phyloP scores from a whole-genome alignment of 2,797 vertebrate genomes.

The Masticophis lateralis region DNA sequence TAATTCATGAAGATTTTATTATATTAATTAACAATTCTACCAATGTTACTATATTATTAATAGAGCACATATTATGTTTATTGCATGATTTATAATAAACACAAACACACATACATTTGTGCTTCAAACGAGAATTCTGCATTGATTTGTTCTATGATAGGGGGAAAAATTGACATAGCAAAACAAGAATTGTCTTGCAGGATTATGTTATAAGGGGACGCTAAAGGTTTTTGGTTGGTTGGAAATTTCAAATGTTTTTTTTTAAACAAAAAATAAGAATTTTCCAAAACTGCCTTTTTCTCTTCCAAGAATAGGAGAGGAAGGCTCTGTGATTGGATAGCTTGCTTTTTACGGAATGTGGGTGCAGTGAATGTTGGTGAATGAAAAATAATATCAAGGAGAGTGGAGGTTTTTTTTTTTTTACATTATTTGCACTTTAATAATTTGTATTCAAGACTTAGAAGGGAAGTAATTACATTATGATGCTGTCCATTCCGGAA shows the following conservation, averaged over 20 bases:
- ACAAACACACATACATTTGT: not conserved
- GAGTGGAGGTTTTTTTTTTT: not conserved
- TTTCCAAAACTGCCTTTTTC: not conserved
- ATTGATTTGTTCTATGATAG: not conserved
- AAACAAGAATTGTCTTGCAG: not conserved
- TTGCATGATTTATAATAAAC: not conserved
- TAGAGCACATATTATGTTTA: not conserved
- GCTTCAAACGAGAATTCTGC: not conserved
- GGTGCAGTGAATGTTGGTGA: not conserved
- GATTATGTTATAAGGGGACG: not conserved
- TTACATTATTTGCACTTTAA: not conserved
- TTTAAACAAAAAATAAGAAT: too few species aligned
- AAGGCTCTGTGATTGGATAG: not conserved
- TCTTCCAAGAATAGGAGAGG: not conserved
- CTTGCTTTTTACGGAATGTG: not conserved
- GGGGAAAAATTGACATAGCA: too few species aligned
- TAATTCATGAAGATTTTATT: not conserved
- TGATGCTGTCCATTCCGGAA: not conserved
- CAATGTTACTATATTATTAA: not conserved
- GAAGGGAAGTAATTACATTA: not conserved
- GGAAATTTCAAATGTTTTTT: not conserved
- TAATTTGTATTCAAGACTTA: not conserved
- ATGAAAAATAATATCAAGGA: not conserved
- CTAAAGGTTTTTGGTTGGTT: not conserved
- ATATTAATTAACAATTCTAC: not conserved